Conservation (phyloP, 2,888 invertebrate genomes). For the Parasteatoda lunata region DNA sequence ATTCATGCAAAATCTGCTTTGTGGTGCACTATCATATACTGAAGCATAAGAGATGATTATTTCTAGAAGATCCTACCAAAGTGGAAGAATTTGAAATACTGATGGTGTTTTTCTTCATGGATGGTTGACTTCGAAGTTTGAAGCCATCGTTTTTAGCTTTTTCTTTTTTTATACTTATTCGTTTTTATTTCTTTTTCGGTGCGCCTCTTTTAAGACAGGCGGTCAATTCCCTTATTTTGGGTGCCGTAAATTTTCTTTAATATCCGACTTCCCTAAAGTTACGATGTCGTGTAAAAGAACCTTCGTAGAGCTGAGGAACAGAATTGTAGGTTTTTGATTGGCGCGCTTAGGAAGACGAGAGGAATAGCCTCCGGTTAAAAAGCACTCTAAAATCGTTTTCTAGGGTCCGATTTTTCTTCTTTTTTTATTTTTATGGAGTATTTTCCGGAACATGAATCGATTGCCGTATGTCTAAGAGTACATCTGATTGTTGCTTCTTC, state of each 20-base stretch:
- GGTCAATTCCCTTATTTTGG: constrained; percentile 63
- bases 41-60: constrained; percentile 28
- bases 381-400: constrained; percentile 4
- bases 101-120: constrained; percentile 63
- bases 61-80: constrained; percentile 39
- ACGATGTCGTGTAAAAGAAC: constrained; percentile 42
- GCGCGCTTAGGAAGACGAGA: background rate
- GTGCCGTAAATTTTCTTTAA: constrained; percentile 55
- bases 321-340: constrained; percentile 17
- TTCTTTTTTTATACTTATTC: constrained; percentile 14
- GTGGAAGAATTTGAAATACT: constrained; percentile 56
- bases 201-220: constrained; percentile 26
- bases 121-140: constrained; percentile 40
- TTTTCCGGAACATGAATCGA: constrained; percentile 13
- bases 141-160: constrained; percentile 31
- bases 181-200: constrained; percentile 21
- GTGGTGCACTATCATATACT: too few species aligned
- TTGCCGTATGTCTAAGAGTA: background rate
- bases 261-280: constrained; percentile 46
- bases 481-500: background rate
- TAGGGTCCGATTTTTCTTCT: background rate
- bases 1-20: too few species aligned
- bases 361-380: constrained; percentile 9
- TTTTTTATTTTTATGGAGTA: background rate
- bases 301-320: constrained; percentile 20